These are phyloP conservation scores for Ceratoteleas bidentatus DNA, from an alignment of 1,140 invertebrate genomes.

Conservation along the genomic window DNA sequence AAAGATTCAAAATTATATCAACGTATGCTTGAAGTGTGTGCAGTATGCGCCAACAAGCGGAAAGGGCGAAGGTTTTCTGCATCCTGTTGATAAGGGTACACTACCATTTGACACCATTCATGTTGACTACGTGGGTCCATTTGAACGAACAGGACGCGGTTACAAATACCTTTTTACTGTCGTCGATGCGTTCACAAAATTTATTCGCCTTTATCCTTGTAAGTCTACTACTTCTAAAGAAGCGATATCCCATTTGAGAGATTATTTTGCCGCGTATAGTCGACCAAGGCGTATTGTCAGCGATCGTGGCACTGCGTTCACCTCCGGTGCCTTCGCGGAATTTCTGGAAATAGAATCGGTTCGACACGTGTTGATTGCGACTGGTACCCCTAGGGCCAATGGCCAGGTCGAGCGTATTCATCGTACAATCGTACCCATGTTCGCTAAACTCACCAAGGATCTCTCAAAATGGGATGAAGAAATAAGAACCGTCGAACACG, in stretches of 20 bases:
- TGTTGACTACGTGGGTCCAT: neutral
- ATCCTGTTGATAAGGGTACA: neutral
- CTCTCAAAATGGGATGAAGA: neutral
- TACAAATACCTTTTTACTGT: neutral
- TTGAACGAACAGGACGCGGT: neutral
- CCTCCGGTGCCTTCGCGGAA: neutral
- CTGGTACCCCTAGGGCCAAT: neutral
- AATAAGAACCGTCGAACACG: neutral
- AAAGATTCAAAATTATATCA: neutral
- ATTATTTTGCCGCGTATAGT: neutral
- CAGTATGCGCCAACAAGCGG: neutral
- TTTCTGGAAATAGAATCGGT: neutral
- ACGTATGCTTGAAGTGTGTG: neutral
- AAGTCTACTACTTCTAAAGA: neutral
- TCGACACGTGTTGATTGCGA: conserved; percentile 4
- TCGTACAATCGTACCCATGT: neutral
- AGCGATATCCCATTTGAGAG: neutral
- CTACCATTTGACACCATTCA: neutral
- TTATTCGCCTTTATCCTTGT: neutral
- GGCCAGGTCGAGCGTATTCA: neutral
- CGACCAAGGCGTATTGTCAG: neutral
- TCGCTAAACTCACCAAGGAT: neutral
- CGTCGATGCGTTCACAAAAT: neutral
- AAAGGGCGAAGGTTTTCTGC: neutral
- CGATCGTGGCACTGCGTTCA: neutral